A percentile compares a stretch with the other conserved stretches of the same genome.
Conservation (phyloP, 2,797 vertebrate species). For the Scolopax rusticola region DNA sequence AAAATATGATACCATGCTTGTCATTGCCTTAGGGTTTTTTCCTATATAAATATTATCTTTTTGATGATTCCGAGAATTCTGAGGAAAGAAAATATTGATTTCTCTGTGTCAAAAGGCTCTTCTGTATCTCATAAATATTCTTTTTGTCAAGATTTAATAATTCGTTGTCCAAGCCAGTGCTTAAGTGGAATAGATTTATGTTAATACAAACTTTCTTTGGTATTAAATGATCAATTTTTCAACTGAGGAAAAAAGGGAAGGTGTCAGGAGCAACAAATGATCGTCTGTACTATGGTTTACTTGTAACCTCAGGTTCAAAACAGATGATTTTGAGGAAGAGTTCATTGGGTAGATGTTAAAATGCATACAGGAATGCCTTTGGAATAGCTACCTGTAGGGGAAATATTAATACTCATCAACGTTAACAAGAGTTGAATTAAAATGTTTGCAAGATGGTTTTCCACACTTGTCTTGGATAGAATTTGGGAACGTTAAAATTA, state of each 20-base stretch:
- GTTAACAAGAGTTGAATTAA: not conserved
- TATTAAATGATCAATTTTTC: slow-evolving; percentile 60
- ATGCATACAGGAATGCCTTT: not conserved
- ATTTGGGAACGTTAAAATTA: not conserved
- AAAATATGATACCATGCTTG: not conserved
- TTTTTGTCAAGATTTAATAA: slow-evolving; percentile 75
- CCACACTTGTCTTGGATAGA: not conserved
- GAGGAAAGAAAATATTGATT: slow-evolving; percentile 65
- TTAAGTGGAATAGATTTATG: slow-evolving; percentile 73
- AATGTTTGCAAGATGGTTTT: not conserved
- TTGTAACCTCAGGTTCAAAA: not conserved
- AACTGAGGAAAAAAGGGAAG: slow-evolving; percentile 27
- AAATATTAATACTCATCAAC: not conserved
- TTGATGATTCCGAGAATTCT: slow-evolving; percentile 70
- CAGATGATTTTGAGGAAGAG: not conserved
- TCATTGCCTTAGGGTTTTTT: slow-evolving; percentile 30
- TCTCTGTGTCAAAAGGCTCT: slow-evolving; percentile 69
- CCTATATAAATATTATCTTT: slow-evolving; percentile 51
- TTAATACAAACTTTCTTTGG: slow-evolving; percentile 64
- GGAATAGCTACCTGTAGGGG: not conserved
- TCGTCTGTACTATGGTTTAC: not conserved
- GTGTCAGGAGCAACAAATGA: slow-evolving; percentile 40
- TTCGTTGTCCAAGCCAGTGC: slow-evolving; percentile 51
- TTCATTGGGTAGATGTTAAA: not conserved
- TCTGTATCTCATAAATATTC: slow-evolving; percentile 71